Evolutionary conservation across 2,797 vertebrate genomes (phyloP), one percentile per base, ranked within the genome.

Genomic region (Crocidura indochinensis): DNA sequence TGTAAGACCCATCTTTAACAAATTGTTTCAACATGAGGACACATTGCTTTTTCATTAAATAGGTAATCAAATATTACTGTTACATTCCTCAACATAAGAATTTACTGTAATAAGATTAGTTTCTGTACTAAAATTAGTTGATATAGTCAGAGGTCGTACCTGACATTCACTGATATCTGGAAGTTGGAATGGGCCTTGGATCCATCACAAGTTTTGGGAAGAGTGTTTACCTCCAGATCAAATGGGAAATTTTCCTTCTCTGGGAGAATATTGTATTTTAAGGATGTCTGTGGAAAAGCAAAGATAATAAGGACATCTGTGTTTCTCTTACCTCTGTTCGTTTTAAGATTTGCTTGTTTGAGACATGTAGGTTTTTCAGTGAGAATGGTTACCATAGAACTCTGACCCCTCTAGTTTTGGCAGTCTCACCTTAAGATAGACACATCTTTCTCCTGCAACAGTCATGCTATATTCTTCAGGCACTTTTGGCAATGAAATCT

Each of bases 351-450:
- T 29, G 60, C 12, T 82, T 68, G 27, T 2, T 62, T 1, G 20
- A 71, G 19, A 38, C 38, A 38, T 69, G 62, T 31, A 44, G 46
- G 29, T 12, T 84, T 92, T 65, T 60, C 7, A 10, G 8, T 19
- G 60, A 49, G 27, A 69, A 46, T 0, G 1, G 75, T 56, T 17
- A 27, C 4, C 7, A 31, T 1, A 15, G 67, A 26, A 49, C 10
- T 51, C 31, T 79, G 68, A 6, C 31, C 68, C n/a, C 49, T 47
- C 49, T 56, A 29, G 31, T 56, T 46, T 5, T 7, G 1, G 22
- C n/a, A 67, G 9, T 81, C 97, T 88, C 88, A 98, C 98, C 98
- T 89, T 96, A 46, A 97, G 88, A 67, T 98, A 98, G 83, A 97
- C 97, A 89, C 98, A 98, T 0, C 97, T 96, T 80, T 92, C 90